Conservation (phyloP, 2,888 invertebrate genomes). For the Oscheius myriophilus region DNA sequence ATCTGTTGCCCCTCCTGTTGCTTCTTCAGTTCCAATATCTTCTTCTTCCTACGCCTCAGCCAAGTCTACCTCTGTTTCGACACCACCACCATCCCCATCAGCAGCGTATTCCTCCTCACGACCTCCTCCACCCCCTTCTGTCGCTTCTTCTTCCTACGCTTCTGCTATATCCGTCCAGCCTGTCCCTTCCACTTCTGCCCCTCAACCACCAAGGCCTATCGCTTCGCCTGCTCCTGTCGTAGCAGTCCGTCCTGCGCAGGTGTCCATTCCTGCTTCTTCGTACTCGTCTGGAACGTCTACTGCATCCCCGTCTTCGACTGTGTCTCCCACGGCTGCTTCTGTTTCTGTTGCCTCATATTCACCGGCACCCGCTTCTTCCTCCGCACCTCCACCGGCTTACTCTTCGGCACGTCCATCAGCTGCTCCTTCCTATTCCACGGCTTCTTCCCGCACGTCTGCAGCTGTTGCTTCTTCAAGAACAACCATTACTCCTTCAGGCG, state of each 20-base stretch:
- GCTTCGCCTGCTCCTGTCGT: conserved; percentile 1
- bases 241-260: neutral
- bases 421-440: neutral
- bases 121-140: neutral
- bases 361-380: conserved; percentile 5
- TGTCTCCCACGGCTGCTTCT: conserved; percentile 15
- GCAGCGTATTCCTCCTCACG: no score
- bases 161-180: conserved; percentile 4
- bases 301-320: neutral
- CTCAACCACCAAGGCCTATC: neutral
- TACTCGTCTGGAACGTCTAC: neutral
- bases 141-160: neutral
- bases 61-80: neutral
- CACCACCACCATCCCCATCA: conserved; percentile 4
- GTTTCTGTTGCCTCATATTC: conserved; percentile 1
- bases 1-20: neutral
- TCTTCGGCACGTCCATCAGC: neutral
- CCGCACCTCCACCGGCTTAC: neutral
- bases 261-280: neutral
- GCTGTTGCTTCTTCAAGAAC: conserved; percentile 3
- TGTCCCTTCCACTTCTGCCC: conserved; percentile 11
- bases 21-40: neutral
- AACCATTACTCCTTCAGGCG: neutral
- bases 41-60: no score
- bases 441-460: neutral